Evolutionary conservation across 2,888 invertebrate genomes (phyloP), one percentile per base, ranked within the genome.

Genomic region (Hololepta plana): DNA sequence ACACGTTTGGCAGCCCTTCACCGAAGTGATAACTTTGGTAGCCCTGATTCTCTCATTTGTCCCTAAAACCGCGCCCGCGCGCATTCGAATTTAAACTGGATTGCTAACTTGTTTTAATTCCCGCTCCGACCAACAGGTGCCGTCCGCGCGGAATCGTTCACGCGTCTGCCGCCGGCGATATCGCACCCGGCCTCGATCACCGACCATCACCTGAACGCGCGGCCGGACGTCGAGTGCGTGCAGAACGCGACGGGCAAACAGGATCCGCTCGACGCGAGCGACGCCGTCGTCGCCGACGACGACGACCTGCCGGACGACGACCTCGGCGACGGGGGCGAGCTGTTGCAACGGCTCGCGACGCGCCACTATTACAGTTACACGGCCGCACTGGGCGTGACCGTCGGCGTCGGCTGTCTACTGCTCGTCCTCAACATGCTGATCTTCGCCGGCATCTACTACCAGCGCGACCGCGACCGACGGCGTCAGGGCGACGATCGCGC

Each of bases 381-480:
- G 3, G 73, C 77, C 21, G 79, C 79, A 3, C 58, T 80, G 25
- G 76, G 76, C 1, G 75, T 79, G 35, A 79, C 79, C 3, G 72
- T 75, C 5, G 74, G 74, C 5, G 72, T 76, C 2, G 76, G 75
- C 8, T 75, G 74, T 46, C 66, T 75, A 36, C 61, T 76, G 14
- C 54, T 76, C 12, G 65, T 74, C 2, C 59, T 76, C 12, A 75
- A 76, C 49, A 69, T 74, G 58, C 53, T 76, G 31, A 76, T 79
- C 36, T 79, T 77, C 44, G 76, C 79, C 2, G 79, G 77, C 3
- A 74, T 75, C 40, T 76, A 74, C 47, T 67, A 74, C 38, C 75
- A 75, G 45, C 53, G 74, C n/a, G 69, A 69, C 16, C 57, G 70
- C 2, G 62, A 70, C 33, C 42, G 50, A 15, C 42, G 46, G 27